phyloP scores from a whole-genome alignment of 1,140 invertebrate species.

The Daktulosphaira vitifoliae region DNA sequence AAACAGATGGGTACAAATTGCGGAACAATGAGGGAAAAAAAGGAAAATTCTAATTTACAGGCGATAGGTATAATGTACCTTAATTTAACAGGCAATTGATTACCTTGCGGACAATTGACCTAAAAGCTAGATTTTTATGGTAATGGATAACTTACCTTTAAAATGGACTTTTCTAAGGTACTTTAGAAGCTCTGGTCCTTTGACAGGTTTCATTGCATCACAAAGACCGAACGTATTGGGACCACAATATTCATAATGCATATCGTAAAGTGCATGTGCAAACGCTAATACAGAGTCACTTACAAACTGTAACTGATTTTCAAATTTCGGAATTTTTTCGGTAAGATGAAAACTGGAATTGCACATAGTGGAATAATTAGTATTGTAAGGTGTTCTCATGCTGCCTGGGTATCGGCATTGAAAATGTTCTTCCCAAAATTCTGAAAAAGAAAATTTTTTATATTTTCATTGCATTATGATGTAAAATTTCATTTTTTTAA shows the following conservation, averaged over 20 bases:
- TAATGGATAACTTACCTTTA: conserved; percentile 62
- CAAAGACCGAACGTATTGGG: conserved; percentile 60
- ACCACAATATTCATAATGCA: conserved; percentile 70
- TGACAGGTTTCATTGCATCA: conserved; percentile 75
- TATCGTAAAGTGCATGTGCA: conserved; percentile 71
- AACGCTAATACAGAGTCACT: conserved; percentile 88
- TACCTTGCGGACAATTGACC: too few relatives aligned
- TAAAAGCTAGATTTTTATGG: too few relatives aligned
- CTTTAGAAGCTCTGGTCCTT: conserved; percentile 70
- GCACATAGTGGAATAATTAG: conserved; percentile 57
- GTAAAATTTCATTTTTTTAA: too few relatives aligned
- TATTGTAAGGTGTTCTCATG: conserved; percentile 69
- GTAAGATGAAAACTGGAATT: conserved; percentile 54
- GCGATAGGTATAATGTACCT: too few relatives aligned
- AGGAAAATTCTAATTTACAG: too few relatives aligned
- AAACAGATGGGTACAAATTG: too few relatives aligned
- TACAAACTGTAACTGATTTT: conserved; percentile 85
- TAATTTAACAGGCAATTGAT: too few relatives aligned
- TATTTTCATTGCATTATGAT: too few relatives aligned
- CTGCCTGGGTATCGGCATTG: conserved; percentile 71
- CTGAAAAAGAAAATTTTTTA: conserved; percentile 46
- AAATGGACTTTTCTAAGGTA: conserved; percentile 78
- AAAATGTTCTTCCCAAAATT: conserved; percentile 91
- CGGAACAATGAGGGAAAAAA: too few relatives aligned
- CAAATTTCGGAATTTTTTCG: conserved; percentile 67